Base-by-base conservation (phyloP, 1,140 invertebrate species). In the Drosophila nasuta region DNA sequence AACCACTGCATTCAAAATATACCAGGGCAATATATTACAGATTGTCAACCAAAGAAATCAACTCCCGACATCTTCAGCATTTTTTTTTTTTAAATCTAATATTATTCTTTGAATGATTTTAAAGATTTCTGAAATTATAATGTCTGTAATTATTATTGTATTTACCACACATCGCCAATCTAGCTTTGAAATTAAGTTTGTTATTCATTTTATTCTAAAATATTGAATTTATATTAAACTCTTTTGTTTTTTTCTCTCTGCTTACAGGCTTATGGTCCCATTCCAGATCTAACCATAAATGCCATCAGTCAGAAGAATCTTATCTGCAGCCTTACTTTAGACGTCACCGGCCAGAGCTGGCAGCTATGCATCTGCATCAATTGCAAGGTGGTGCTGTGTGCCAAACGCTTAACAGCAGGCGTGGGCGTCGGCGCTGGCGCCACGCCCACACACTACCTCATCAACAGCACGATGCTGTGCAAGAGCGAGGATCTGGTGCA, bases 201-300 rank as follows among this genome's bases (percentile, higher is more conserved):
- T 25, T 25, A 25, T 25, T 25, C 20, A 25, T 25, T 25, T 25
- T 25, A 25, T 25, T 25, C 3, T 25, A 25, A 15, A 28, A 3
- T 28, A 11, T 35, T 6, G 5, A 13, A 13, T 15, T 15, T 35
- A 8, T 58, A 41, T 0, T 43, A 58, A 38, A 62, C 17, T 0
- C 17, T 0, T 46, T 13, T 7, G 2, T 33, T 20, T 7, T 7
- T 63, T 10, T 48, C 10, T 20, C 1, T 25, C 0, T 3, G 3
- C 13, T 72, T 78, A 0, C 59, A 92, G 91, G 79, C 81, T n/a
- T 46, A 75, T 81, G 91, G 86, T 63, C 91, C 89, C 57, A 77
- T 91, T 68, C 54, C 76, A 49, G 89, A 92, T 72, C 69, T 92
- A 30, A 77, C 33, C 13, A 70, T 91, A 28, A 77, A 77, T 49